phyloP scores from a whole-genome alignment of 2,888 invertebrate species.

The Lasioglossum morio region DNA sequence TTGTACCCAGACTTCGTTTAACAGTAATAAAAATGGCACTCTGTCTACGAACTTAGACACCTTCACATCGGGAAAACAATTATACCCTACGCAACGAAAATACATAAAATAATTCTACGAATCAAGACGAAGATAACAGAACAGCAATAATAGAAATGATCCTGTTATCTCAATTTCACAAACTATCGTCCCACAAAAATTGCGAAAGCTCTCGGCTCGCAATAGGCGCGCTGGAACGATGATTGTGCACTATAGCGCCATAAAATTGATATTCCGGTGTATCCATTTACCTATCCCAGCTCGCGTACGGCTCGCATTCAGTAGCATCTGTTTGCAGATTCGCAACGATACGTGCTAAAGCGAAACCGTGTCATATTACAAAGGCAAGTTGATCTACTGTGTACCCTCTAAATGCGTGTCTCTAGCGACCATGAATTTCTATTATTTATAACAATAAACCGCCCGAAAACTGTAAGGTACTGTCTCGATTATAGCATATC shows the following conservation, averaged over 20 bases:
- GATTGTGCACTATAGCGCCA: neutral
- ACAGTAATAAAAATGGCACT: neutral
- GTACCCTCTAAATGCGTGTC: neutral
- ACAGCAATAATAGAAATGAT: neutral
- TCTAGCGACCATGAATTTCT: neutral
- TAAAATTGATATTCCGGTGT: neutral
- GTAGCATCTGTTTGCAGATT: slow-evolving; percentile 3
- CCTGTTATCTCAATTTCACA: neutral
- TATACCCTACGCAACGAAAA: neutral
- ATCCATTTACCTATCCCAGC: neutral
- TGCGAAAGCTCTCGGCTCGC: neutral
- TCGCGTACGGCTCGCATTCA: neutral
- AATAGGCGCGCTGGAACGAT: neutral
- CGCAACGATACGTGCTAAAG: neutral
- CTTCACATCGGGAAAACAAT: neutral
- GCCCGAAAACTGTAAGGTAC: neutral
- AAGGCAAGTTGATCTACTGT: neutral
- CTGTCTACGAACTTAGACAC: neutral
- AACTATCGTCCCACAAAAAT: neutral
- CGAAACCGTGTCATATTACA: neutral
- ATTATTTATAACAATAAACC: neutral
- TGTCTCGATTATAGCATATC: neutral
- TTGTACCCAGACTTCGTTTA: no score
- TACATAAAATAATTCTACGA: neutral
- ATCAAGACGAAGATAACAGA: neutral